Conservation (phyloP, 1,140 invertebrate genomes). For the Drosophila guanche region DNA sequence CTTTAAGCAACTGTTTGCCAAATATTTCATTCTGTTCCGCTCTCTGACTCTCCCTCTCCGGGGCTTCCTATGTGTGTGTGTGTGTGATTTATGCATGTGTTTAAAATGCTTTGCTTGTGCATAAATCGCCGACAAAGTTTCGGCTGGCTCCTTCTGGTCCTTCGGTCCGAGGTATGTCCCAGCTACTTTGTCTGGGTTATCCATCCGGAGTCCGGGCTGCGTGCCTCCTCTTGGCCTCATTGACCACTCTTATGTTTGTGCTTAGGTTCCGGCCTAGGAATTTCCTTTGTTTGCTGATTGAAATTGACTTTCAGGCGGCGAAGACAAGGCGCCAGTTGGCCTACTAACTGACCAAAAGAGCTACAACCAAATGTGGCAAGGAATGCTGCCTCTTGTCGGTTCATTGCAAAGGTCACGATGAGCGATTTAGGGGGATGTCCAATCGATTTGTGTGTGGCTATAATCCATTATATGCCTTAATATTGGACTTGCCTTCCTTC, state of each 20-base stretch:
- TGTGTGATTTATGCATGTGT: slow-evolving; percentile 64
- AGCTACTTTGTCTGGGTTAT: slow-evolving; percentile 36
- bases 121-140: slow-evolving; percentile 45
- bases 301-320: slow-evolving; percentile 42
- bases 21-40: slow-evolving; percentile 36
- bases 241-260: slow-evolving; percentile 49
- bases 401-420: slow-evolving; percentile 15
- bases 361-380: slow-evolving; percentile 11
- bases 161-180: background rate
- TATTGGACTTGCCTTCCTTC: background rate
- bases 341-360: slow-evolving; percentile 5
- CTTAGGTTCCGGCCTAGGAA: slow-evolving; percentile 49
- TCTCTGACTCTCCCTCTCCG: background rate
- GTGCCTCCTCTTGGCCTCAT: slow-evolving; percentile 29
- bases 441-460: slow-evolving; percentile 4
- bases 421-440: slow-evolving; percentile 1
- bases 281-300: slow-evolving; percentile 48
- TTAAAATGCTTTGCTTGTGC: slow-evolving; percentile 52
- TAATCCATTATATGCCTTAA: background rate
- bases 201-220: slow-evolving; percentile 21
- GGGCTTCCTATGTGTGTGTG: slow-evolving; percentile 17
- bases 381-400: slow-evolving; percentile 16
- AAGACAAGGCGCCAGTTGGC: slow-evolving; percentile 32
- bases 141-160: slow-evolving; percentile 10
- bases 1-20: slow-evolving; percentile 50